These are phyloP conservation scores for Rhinogobio ventralis DNA, from an alignment of 2,797 vertebrate genomes.

Conservation along the genomic window DNA sequence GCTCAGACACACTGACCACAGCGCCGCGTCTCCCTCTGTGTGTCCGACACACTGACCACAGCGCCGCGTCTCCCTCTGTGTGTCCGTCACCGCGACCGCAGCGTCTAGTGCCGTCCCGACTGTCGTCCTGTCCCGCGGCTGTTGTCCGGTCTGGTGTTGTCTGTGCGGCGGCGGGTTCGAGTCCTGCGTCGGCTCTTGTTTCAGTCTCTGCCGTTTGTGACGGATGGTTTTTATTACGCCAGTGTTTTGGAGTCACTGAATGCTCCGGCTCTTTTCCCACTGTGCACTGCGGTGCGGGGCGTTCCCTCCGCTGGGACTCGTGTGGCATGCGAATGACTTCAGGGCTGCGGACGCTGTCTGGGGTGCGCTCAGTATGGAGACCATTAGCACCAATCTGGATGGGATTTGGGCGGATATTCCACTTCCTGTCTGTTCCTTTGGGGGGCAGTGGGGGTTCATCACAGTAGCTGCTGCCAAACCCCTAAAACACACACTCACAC, in stretches of 20 bases:
- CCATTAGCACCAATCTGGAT: slow-evolving; percentile 40
- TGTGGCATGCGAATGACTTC: slow-evolving; percentile 35
- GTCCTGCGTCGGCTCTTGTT: background rate
- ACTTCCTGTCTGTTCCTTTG: slow-evolving; percentile 42
- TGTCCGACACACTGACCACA: slow-evolving; percentile 10
- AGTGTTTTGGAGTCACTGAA: background rate
- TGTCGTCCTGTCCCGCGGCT: slow-evolving; percentile 22
- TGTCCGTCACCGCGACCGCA: background rate
- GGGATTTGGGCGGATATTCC: slow-evolving; percentile 49
- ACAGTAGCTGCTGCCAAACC: slow-evolving; percentile 55
- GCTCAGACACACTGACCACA: slow-evolving; percentile 8
- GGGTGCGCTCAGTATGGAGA: slow-evolving; percentile 17
- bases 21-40: background rate
- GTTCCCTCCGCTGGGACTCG: slow-evolving; percentile 11
- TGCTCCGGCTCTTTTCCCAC: background rate
- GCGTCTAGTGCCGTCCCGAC: slow-evolving; percentile 2
- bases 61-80: background rate
- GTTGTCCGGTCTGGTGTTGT: background rate
- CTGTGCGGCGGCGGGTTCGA: background rate
- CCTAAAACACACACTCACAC: slow-evolving; percentile 4
- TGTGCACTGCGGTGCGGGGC: background rate
- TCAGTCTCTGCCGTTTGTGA: background rate
- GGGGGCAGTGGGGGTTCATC: slow-evolving; percentile 20
- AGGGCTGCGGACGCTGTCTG: slow-evolving; percentile 9
- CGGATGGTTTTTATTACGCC: slow-evolving; percentile 13